Evolutionary conservation across 1,140 invertebrate genomes (phyloP), one percentile per base, ranked within the genome.

Genomic region (Drosophila rhopaloa): DNA sequence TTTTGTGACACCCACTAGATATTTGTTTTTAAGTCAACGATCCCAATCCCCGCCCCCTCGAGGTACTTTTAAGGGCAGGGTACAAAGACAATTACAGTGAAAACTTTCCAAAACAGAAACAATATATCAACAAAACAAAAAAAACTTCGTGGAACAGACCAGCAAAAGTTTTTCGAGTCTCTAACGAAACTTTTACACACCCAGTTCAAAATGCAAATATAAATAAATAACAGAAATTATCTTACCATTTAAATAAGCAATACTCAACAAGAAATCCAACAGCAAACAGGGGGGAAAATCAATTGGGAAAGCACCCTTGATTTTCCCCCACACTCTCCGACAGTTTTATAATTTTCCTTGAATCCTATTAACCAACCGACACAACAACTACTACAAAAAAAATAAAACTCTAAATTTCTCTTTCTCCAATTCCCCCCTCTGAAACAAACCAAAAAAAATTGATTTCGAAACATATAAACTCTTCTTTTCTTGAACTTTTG

Each of bases 401-500:
- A 82, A 90, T 81, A 73, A 86, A 81, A 88, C 86, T 91, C 75
- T 91, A 84, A 81, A 90, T 89, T 91, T 91, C 89, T 91, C 89
- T 91, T 91, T 91, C 83, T 91, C 81, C 84, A 85, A 88, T 83
- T 77, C 86, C 81, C 85, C 77, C 61, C 63, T 58, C 37, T 51
- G 58, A 78, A 76, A 79, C 46, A 76, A 81, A 71, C 50, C 44
- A 72, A 74, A 66, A 76, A 81, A 70, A 79, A 83, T 71, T 88
- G 62, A 81, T 90, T 90, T 89, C 84, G 80, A 81, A 90, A 81
- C 83, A 90, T 80, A 90, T 75, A 81, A 79, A 66, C 76, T 89
- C 73, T 91, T 91, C 90, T 90, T 91, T 91, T 91, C 90, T 89
- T 89, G 84, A 91, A 91, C 90, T 90, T 91, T 91, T 91, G 85